phyloP scores from a whole-genome alignment of 2,888 invertebrate genomes.

The Euplexia lucipara region DNA sequence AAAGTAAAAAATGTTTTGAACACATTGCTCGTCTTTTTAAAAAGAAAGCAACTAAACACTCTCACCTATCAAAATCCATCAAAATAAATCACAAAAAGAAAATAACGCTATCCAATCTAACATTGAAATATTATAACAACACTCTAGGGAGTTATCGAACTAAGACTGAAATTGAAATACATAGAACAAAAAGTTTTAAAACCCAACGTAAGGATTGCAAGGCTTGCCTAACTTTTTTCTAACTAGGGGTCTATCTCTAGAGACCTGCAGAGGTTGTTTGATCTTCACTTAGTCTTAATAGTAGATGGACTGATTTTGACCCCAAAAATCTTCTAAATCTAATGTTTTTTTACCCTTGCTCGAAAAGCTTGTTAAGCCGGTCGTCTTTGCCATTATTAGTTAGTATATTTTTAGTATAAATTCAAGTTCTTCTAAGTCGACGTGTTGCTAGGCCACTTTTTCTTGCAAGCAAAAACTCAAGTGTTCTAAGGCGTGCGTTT shows the following conservation, averaged over 20 bases:
- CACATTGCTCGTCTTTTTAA: not conserved
- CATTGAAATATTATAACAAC: conserved; percentile 23
- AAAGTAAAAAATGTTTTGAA: too few relatives aligned
- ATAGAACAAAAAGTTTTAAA: conserved; percentile 45
- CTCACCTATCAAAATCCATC: conserved; percentile 5
- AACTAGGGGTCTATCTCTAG: conserved; percentile 11
- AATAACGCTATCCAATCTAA: conserved; percentile 12
- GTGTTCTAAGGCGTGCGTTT: too few relatives aligned
- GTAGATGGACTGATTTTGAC: conserved; percentile 2
- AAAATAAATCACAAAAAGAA: conserved; percentile 22
- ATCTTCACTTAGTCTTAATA: not conserved
- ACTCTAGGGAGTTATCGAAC: conserved; percentile 26
- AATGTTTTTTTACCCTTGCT: too few relatives aligned
- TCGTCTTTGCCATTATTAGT: too few relatives aligned
- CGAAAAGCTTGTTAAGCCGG: too few relatives aligned
- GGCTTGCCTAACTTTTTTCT: conserved; percentile 17
- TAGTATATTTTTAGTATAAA: too few relatives aligned
- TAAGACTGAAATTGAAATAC: conserved; percentile 45
- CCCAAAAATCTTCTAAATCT: too few relatives aligned
- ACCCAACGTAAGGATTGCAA: conserved; percentile 18
- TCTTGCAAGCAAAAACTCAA: too few relatives aligned
- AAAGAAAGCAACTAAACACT: not conserved
- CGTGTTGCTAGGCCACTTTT: too few relatives aligned
- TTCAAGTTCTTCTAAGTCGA: too few relatives aligned
- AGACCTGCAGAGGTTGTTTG: not conserved